phyloP scores from a whole-genome alignment of 2,113 vertebrate genomes.

The Myotis davidii region DNA sequence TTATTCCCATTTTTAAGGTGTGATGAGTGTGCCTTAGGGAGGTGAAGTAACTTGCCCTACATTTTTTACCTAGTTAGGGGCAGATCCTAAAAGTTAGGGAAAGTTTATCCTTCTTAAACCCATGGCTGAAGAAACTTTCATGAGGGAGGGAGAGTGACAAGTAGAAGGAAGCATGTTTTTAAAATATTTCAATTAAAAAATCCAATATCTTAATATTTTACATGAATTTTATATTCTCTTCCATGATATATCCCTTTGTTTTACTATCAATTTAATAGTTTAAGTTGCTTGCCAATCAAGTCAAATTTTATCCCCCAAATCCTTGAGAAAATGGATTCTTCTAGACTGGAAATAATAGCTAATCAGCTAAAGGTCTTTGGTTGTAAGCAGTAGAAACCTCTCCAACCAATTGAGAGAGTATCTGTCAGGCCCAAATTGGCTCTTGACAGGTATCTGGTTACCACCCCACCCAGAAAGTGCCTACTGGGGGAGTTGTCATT shows the following conservation, averaged over 20 bases:
- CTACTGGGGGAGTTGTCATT: neutral
- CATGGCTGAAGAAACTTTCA: neutral
- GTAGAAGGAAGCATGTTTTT: neutral
- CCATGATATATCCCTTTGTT: neutral
- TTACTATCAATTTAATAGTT: constrained; percentile 16
- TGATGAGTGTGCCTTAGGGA: neutral
- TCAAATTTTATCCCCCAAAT: neutral
- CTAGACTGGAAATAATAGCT: neutral
- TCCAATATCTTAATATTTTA: neutral
- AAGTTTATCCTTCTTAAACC: constrained; percentile 13
- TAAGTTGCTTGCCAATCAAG: constrained; percentile 39
- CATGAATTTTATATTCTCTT: neutral
- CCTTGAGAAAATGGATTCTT: constrained; percentile 32
- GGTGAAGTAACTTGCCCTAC: neutral
- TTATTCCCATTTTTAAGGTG: neutral
- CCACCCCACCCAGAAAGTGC: neutral
- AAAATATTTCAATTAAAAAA: constrained; percentile 32
- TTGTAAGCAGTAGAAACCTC: constrained; percentile 13
- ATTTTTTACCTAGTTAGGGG: neutral
- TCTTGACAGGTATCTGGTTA: neutral
- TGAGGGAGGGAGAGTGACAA: neutral
- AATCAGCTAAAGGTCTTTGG: neutral
- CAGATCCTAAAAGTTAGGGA: neutral
- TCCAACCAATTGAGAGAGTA: neutral
- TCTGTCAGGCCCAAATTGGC: neutral